Conservation (phyloP, 2,113 vertebrate genomes). For the Peromyscus leucopus region DNA sequence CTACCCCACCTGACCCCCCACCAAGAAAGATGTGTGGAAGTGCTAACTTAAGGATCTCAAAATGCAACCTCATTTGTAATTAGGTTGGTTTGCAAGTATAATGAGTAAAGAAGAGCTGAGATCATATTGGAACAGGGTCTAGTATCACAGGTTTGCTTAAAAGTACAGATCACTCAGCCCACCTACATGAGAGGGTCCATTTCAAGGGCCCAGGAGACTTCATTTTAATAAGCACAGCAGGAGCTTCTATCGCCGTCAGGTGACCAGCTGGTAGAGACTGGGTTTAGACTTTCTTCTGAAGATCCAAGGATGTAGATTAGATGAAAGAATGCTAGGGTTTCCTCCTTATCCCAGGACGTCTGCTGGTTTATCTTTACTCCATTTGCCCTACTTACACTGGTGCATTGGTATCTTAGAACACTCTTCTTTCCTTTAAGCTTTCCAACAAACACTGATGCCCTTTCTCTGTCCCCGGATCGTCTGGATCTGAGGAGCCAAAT, state of each 20-base stretch:
- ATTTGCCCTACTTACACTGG: not conserved
- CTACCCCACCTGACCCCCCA: too few relatives aligned
- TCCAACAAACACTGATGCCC: not conserved
- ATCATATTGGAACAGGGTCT: not conserved
- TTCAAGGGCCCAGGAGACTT: not conserved
- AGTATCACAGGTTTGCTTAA: not conserved
- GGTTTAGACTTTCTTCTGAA: constrained; percentile 38
- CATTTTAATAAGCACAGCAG: constrained; percentile 24
- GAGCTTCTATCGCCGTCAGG: not conserved
- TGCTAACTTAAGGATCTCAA: not conserved
- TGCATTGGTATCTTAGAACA: not conserved
- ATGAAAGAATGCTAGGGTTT: constrained; percentile 46
- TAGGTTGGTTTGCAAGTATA: not conserved
- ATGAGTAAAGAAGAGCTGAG: not conserved
- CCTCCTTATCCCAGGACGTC: not conserved
- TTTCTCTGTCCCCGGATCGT: constrained; percentile 21
- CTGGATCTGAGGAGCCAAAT: not conserved
- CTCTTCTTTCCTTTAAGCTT: constrained; percentile 58
- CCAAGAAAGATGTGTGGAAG: not conserved
- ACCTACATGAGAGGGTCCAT: not conserved
- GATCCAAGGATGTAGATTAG: not conserved
- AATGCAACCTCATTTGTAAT: constrained; percentile 25
- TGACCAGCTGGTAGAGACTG: not conserved
- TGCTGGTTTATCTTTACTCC: not conserved
- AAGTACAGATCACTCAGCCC: not conserved